These are phyloP conservation scores for Corynorhinus townsendii DNA, from an alignment of 2,113 vertebrate species.

Conservation along the genomic window DNA sequence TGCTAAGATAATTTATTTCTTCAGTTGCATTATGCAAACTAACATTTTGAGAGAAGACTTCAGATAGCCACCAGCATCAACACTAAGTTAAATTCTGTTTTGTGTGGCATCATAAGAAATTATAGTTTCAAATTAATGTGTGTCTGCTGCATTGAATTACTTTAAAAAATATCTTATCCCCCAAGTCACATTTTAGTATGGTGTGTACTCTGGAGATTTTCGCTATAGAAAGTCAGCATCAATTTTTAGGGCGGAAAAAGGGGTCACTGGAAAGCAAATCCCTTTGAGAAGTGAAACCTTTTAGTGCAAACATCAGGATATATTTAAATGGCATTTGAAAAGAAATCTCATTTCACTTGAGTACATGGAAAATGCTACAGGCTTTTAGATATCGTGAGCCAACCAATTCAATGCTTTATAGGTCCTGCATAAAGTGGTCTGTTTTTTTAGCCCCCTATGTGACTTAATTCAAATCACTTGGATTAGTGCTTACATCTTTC, in stretches of 20 bases:
- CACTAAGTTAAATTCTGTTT: not conserved
- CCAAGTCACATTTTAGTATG: not conserved
- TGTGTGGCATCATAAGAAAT: not conserved
- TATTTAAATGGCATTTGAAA: not conserved
- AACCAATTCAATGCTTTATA: not conserved
- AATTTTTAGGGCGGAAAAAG: not conserved
- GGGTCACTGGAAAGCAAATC: constrained; percentile 26
- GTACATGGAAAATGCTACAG: not conserved
- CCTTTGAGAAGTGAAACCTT: constrained; percentile 35
- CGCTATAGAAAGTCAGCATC: not conserved
- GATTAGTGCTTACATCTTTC: not conserved
- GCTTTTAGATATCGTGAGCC: not conserved
- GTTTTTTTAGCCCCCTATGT: not conserved
- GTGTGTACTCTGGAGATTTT: not conserved
- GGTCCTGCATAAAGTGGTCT: not conserved
- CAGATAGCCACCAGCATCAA: not conserved
- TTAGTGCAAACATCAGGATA: constrained; percentile 9
- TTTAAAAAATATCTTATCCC: not conserved
- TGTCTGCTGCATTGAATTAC: not conserved
- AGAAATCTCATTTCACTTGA: not conserved
- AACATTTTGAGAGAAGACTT: constrained; percentile 1
- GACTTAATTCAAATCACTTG: not conserved
- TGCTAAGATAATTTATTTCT: not conserved
- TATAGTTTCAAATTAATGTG: not conserved
- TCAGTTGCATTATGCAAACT: not conserved